A percentile compares a stretch with the other conserved stretches of the same genome.
phyloP scores from a whole-genome alignment of 2,888 invertebrate genomes.

The Hyalella azteca region DNA sequence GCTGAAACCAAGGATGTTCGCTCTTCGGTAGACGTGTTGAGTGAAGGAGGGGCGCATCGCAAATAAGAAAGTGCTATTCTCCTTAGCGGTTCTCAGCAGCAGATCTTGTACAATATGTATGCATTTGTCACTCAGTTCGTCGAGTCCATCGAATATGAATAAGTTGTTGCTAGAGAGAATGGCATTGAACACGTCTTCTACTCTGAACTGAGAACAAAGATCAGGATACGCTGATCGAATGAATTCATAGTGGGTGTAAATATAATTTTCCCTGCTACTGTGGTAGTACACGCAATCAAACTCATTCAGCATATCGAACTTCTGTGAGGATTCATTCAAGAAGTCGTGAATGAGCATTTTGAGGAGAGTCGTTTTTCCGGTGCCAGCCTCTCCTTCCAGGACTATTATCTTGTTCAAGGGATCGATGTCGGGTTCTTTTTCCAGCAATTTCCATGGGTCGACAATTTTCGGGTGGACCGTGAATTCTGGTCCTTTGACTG shows the following conservation, averaged over 20 bases:
- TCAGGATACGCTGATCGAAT: not conserved
- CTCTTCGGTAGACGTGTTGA: slow-evolving; percentile 6
- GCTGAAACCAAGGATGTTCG: not conserved
- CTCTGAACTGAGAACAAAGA: not conserved
- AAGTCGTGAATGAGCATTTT: slow-evolving; percentile 14
- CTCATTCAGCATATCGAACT: not conserved
- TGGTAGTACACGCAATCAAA: not conserved
- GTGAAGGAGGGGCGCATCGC: not conserved
- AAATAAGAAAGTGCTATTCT: slow-evolving; percentile 2
- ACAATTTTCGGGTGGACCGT: not conserved
- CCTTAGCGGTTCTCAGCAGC: not conserved
- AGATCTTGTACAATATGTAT: not conserved
- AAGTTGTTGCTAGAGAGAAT: not conserved
- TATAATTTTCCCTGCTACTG: not conserved
- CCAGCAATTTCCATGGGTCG: not conserved
- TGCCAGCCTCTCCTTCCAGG: not conserved
- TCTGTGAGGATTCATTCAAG: not conserved
- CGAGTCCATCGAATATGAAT: slow-evolving; percentile 8
- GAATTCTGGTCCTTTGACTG: not conserved
- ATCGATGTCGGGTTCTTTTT: not conserved
- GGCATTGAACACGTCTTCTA: not conserved
- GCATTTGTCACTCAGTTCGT: not conserved
- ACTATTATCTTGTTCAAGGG: slow-evolving; percentile 2
- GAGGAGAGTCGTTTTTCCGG: slow-evolving; percentile 1
- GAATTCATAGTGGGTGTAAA: not conserved